These are phyloP conservation scores for Formica aserva DNA, from an alignment of 2,888 invertebrate species.

Conservation along the genomic window DNA sequence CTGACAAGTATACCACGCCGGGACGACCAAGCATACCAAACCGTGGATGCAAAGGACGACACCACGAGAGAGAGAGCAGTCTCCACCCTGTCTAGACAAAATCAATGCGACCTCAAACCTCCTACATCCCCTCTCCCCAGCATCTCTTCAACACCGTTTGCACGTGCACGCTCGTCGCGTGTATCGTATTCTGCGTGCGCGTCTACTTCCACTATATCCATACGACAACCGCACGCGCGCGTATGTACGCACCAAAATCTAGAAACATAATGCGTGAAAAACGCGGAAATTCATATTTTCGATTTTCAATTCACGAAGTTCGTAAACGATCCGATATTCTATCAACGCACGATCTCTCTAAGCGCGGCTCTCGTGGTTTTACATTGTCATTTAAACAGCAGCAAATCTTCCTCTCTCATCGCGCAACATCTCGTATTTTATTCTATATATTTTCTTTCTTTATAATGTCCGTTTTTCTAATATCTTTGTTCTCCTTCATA, in stretches of 20 bases:
- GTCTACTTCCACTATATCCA: not conserved
- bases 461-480: not conserved
- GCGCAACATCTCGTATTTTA: conserved; percentile 9
- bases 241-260: not conserved
- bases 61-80: conserved; percentile 75
- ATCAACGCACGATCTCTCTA: not conserved
- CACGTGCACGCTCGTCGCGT: conserved; percentile 65
- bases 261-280: not conserved
- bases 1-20: conserved; percentile 60
- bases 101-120: conserved; percentile 84
- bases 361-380: not conserved
- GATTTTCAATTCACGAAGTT: conserved; percentile 34
- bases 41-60: conserved; percentile 76
- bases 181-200: conserved; percentile 11
- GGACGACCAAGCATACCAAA: conserved; percentile 66
- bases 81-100: conserved; percentile 85
- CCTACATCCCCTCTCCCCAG: conserved; percentile 69
- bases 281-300: not conserved
- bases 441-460: not conserved
- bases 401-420: not conserved
- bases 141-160: conserved; percentile 70
- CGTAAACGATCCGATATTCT: not conserved
- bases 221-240: not conserved
- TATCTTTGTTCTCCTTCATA: conserved; percentile 14
- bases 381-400: not conserved